These are phyloP conservation scores for Tragelaphus imberbis DNA, from an alignment of 2,113 vertebrate genomes.

Conservation along the genomic window DNA sequence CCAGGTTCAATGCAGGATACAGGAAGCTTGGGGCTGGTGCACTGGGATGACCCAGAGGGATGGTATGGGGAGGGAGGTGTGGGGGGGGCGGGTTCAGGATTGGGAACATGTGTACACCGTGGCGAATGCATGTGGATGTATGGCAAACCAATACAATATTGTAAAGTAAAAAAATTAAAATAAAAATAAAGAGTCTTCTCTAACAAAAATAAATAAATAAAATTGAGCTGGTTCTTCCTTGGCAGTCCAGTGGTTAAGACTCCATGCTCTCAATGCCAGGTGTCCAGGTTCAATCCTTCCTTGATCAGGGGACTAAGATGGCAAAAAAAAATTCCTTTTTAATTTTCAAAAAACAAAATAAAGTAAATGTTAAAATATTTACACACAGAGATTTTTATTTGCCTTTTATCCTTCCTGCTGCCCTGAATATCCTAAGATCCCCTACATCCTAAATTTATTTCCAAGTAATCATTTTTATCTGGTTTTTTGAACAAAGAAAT, in stretches of 20 bases:
- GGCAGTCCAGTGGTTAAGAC: neutral
- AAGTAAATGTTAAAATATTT: neutral
- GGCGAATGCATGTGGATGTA: too few species aligned
- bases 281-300: neutral
- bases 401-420: fast-evolving
- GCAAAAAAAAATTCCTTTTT: neutral
- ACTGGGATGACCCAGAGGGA: too few species aligned
- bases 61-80: too few species aligned
- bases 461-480: neutral
- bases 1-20: too few species aligned
- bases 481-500: neutral
- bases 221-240: neutral
- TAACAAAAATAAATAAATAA: neutral
- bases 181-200: too few species aligned
- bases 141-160: too few species aligned
- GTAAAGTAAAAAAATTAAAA: too few species aligned
- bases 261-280: neutral
- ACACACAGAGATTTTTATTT: neutral
- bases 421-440: neutral
- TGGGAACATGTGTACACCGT: too few species aligned
- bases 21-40: too few species aligned
- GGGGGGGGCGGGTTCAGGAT: too few species aligned
- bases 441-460: neutral
- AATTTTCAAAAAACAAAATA: neutral
- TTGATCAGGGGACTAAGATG: neutral